Conservation (phyloP, 2,113 vertebrate genomes). For the Festucalex cinctus region DNA sequence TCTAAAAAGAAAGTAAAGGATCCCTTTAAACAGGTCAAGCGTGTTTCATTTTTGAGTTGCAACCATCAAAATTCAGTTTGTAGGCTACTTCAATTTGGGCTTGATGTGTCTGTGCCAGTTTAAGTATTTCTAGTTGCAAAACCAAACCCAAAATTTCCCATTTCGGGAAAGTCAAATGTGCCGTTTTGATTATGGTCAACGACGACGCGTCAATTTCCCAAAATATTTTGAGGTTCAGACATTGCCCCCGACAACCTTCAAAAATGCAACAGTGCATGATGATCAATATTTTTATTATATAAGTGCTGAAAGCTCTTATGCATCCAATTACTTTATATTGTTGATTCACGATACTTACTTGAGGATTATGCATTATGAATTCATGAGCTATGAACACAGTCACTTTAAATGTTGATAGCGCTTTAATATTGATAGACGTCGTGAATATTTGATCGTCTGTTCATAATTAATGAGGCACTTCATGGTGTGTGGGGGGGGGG, state of each 20-base stretch:
- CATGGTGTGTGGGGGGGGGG: slow-evolving; percentile 3
- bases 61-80: too few relatives aligned
- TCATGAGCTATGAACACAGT: slow-evolving; percentile 24
- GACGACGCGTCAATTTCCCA: too few relatives aligned
- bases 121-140: too few relatives aligned
- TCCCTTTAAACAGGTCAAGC: too few relatives aligned
- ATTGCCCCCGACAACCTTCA: slow-evolving; percentile 3
- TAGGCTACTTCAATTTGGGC: too few relatives aligned
- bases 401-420: slow-evolving; percentile 37
- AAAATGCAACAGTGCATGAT: slow-evolving; percentile 29
- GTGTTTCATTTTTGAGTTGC: too few relatives aligned
- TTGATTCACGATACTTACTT: slow-evolving; percentile 2
- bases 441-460: slow-evolving; percentile 43
- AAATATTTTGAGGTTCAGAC: too few relatives aligned
- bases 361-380: slow-evolving; percentile 22
- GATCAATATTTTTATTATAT: slow-evolving; percentile 25
- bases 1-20: too few relatives aligned
- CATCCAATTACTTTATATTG: slow-evolving; percentile 16
- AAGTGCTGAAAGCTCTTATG: slow-evolving; percentile 20
- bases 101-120: too few relatives aligned
- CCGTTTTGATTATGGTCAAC: too few relatives aligned
- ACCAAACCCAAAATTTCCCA: too few relatives aligned
- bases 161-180: too few relatives aligned
- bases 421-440: slow-evolving; percentile 25
- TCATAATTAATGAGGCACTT: slow-evolving; percentile 32